Evolutionary conservation across 2,888 invertebrate genomes (phyloP).

Genomic region (Pemphredon lugubris): DNA sequence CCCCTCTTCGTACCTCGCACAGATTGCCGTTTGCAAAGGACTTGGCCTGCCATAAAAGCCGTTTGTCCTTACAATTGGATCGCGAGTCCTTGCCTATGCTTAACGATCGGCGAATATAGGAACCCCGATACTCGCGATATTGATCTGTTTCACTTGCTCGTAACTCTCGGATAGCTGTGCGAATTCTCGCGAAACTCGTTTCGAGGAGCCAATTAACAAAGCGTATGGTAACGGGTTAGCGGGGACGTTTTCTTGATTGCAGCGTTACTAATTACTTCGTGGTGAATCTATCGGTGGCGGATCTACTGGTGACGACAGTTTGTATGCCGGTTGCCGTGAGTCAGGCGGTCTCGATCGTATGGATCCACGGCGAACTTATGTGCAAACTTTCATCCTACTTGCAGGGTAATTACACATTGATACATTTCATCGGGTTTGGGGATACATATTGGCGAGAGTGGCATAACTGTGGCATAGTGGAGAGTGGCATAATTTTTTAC

Average conservation of each 20-base stretch:
- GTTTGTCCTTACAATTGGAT: not conserved
- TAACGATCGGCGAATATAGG: not conserved
- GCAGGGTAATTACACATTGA: constrained; percentile 86
- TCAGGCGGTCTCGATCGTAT: constrained; percentile 86
- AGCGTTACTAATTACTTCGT: constrained; percentile 90
- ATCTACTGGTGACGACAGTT: constrained; percentile 87
- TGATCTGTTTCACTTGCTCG: too few relatives aligned
- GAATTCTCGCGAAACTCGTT: not conserved
- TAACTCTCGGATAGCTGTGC: too few relatives aligned
- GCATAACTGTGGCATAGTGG: too few relatives aligned
- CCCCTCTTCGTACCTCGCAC: not conserved
- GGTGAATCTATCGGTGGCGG: constrained; percentile 88
- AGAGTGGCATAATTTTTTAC: too few relatives aligned
- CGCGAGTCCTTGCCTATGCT: not conserved
- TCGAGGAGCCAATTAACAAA: not conserved
- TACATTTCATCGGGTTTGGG: too few relatives aligned
- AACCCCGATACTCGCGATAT: not conserved
- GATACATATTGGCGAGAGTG: too few relatives aligned
- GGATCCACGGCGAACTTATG: constrained; percentile 88
- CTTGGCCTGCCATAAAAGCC: not conserved
- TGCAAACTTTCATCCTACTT: constrained; percentile 89
- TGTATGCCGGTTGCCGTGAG: constrained; percentile 90
- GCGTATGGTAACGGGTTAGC: not conserved
- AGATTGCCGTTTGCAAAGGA: constrained; percentile 7
- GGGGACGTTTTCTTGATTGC: constrained; percentile 66